Conservation (phyloP, 2,888 invertebrate genomes). For the Orgyia antiqua region DNA sequence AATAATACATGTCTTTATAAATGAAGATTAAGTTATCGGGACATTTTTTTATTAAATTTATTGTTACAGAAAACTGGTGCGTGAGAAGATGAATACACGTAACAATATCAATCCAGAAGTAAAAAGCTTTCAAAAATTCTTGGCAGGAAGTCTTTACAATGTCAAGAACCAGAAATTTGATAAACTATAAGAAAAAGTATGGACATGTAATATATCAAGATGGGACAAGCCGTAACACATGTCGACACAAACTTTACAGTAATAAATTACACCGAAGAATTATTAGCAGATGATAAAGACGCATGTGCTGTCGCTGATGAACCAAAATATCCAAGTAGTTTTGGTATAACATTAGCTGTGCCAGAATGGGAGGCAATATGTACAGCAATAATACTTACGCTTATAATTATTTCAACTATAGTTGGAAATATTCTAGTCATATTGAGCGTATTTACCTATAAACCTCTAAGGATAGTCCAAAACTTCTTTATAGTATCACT, state of each 20-base stretch:
- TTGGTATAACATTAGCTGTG: conserved; percentile 85
- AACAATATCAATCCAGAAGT: conserved; percentile 31
- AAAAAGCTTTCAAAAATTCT: conserved; percentile 32
- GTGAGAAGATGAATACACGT: conserved; percentile 41
- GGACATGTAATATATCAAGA: conserved; percentile 34
- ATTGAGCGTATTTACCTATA: conserved; percentile 96
- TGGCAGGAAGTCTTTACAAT: conserved; percentile 31
- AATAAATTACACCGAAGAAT: conserved; percentile 51
- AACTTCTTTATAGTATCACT: conserved; percentile 98
- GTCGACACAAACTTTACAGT: conserved; percentile 47
- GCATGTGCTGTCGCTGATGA: conserved; percentile 62
- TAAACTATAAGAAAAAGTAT: no score
- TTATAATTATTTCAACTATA: conserved; percentile 92
- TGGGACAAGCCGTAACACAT: conserved; percentile 62
- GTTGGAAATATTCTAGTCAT: conserved; percentile 96
- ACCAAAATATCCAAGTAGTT: conserved; percentile 79
- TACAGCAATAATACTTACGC: conserved; percentile 87
- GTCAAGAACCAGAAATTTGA: no score
- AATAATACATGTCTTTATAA: conserved; percentile 12
- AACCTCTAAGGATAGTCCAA: conserved; percentile 94
- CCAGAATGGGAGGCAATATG: conserved; percentile 91
- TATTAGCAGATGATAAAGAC: conserved; percentile 57
- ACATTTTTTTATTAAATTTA: conserved; percentile 25
- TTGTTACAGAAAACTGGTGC: conserved; percentile 59
- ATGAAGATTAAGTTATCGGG: not conserved